These are phyloP conservation scores for Bettongia penicillata DNA, from an alignment of 2,113 vertebrate species.

Conservation along the genomic window DNA sequence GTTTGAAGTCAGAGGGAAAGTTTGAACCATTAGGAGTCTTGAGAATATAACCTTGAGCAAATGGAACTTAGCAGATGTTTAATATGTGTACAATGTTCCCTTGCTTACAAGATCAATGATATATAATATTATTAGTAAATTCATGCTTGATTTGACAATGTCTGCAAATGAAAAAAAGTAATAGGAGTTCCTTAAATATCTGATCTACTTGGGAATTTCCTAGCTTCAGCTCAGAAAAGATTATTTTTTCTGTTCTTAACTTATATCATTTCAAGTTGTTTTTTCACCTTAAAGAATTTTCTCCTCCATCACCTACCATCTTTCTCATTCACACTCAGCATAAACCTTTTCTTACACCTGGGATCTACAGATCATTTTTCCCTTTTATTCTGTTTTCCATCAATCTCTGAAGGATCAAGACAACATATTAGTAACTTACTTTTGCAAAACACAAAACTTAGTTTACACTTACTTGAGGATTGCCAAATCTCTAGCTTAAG, in stretches of 20 bases:
- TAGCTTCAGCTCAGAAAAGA: background rate
- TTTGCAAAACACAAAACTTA: background rate
- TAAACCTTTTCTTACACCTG: background rate
- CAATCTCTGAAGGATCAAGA: background rate
- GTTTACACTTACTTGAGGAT: background rate
- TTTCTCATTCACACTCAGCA: background rate
- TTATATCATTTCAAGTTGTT: background rate
- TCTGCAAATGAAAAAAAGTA: background rate
- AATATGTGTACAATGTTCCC: background rate
- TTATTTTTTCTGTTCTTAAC: background rate
- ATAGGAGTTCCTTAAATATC: background rate
- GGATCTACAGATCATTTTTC: background rate
- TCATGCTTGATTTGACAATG: background rate
- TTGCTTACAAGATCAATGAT: background rate
- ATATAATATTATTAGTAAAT: background rate
- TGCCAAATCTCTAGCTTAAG: background rate
- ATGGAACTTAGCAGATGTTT: background rate
- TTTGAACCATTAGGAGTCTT: background rate
- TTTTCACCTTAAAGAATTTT: background rate
- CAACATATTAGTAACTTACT: background rate
- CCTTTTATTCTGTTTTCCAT: background rate
- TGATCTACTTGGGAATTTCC: background rate
- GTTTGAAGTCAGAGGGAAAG: background rate
- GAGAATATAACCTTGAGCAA: background rate
- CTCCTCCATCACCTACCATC: background rate